Evolutionary conservation across 2,888 invertebrate species (phyloP).

Genomic region (Petrolisthes cinctipes): DNA sequence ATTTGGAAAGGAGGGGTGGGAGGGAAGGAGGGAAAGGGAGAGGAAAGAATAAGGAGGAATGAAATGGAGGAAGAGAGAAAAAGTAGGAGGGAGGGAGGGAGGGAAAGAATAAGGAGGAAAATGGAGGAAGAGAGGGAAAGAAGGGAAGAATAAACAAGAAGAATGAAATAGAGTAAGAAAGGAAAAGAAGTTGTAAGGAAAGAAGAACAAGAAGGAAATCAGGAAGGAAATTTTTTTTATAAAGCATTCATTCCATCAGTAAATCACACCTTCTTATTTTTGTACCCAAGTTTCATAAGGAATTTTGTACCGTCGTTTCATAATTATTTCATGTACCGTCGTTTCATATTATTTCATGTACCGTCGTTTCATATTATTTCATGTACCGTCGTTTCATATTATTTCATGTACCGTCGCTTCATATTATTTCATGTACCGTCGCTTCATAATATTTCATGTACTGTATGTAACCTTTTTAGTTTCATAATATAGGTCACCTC

Average conservation of each 20-base stretch:
- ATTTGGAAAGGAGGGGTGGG: neutral
- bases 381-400: too few relatives aligned
- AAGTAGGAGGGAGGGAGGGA: neutral
- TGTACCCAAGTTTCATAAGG: neutral
- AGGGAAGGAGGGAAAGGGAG: neutral
- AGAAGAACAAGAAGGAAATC: neutral
- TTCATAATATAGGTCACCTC: too few relatives aligned
- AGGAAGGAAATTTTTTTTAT: neutral
- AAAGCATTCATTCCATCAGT: neutral
- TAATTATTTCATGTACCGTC: too few relatives aligned
- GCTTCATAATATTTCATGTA: too few relatives aligned
- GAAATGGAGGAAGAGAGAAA: neutral
- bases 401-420: neutral
- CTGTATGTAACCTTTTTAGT: too few relatives aligned
- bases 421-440: neutral
- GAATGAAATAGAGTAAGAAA: too few relatives aligned
- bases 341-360: too few relatives aligned
- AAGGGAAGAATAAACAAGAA: too few relatives aligned
- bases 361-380: too few relatives aligned
- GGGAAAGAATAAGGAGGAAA: neutral
- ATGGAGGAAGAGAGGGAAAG: neutral
- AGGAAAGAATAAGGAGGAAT: neutral
- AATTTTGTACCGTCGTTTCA: neutral
- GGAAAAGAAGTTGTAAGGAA: neutral
- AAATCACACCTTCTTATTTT: neutral